Base-by-base conservation (phyloP, 2,113 vertebrate genomes). In the Columbina picui region DNA sequence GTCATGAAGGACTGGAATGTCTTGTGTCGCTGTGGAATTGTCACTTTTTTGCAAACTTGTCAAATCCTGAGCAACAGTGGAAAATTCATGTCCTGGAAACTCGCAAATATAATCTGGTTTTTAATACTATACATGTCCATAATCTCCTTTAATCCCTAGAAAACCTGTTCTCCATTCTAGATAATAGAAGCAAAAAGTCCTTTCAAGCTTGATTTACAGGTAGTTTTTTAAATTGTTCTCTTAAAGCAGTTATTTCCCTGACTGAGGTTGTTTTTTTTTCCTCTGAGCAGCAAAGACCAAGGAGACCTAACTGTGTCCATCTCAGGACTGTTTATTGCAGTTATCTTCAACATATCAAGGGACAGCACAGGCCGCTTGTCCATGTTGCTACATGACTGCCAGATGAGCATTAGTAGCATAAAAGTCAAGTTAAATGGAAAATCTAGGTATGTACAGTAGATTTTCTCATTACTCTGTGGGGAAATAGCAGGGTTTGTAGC, bases 241-340 rank as follows among this genome's bases (percentile, higher is more conserved):
- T 56, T 91, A 68, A 53, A 93, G 25, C 63, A 82, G 57, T 73
- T 84, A 52, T 91, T 95, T 73, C 52, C 39, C 78, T 76, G 27
- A 10, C 64, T 23, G 32, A 93, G 15, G 45, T 79, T 43, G 34
- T 0, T 88, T 70, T 36, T 32, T 91, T 85, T 70, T 71, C 9
- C 11, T 87, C 89, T 16, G 1, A 70, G 86, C 73, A 98, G 97
- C 41, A 95, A 94, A 84, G 96, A 97, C 65, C 25, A 57, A 29
- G 97, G 97, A 87, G 76, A 63, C 88, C 95, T 96, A 43, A 67
- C 94, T 30, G 89, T 97, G 78, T 97, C 93, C 70, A 78, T 98
- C 69, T 97, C 96, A 21, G 97, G 84, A 53, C 39, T 96, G 43
- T 98, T 96, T 73, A 90, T 98, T 84, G 73, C 84, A 1, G 79